Conservation (phyloP, 2,888 invertebrate genomes). For the Pemphredon lugubris region DNA sequence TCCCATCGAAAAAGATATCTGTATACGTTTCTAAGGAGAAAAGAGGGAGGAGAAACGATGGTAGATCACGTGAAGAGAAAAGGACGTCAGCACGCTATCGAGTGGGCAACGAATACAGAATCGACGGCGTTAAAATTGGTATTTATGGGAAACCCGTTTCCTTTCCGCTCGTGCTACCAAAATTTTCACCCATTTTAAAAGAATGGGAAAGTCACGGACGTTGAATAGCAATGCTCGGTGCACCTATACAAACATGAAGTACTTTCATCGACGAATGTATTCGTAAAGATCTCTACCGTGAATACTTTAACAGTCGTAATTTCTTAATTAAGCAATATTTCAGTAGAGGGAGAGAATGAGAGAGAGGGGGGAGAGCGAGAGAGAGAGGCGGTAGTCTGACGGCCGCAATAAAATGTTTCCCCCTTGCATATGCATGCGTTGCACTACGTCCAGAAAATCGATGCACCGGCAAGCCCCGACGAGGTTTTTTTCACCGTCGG, state of each 20-base stretch:
- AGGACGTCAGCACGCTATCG: not conserved
- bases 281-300: not conserved
- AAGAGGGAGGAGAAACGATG: not conserved
- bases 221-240: not conserved
- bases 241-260: no score
- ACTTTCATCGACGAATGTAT: no score
- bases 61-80: no score
- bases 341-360: no score
- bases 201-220: not conserved
- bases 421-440: constrained; percentile 48
- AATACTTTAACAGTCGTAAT: constrained; percentile 10
- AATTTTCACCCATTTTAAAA: no score
- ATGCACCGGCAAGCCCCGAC: constrained; percentile 21
- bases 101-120: constrained; percentile 2
- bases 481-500: constrained; percentile 25
- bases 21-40: not conserved
- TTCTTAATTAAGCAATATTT: constrained; percentile 25
- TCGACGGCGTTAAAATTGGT: constrained; percentile 38
- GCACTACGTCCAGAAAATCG: constrained; percentile 39
- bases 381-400: not conserved
- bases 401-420: constrained; percentile 36
- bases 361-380: no score
- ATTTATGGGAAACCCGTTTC: constrained; percentile 31
- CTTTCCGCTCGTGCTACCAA: not conserved
- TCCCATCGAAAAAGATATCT: not conserved